These are phyloP conservation scores for Microcaecilia unicolor DNA, from an alignment of 2,797 vertebrate genomes.

Conservation along the genomic window DNA sequence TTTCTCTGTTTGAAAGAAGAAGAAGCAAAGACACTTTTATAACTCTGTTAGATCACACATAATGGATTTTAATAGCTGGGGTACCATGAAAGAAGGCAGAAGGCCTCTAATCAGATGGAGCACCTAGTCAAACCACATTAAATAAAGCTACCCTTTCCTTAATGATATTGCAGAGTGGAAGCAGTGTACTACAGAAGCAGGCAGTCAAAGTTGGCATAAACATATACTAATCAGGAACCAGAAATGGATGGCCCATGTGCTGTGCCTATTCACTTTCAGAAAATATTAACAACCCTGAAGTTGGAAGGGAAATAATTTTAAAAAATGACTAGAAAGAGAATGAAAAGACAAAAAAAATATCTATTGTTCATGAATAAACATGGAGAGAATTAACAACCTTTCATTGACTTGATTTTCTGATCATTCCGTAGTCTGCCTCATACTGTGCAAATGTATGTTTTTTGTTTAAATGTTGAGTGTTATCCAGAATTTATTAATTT, in stretches of 20 bases:
- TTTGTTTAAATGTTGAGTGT: neutral
- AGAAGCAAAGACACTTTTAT: no score
- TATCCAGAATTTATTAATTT: neutral
- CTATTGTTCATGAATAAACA: constrained; percentile 16
- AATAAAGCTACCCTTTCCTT: constrained; percentile 22
- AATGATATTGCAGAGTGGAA: constrained; percentile 25
- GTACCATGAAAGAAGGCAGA: constrained; percentile 1
- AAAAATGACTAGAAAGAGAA: neutral
- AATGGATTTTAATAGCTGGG: constrained; percentile 5
- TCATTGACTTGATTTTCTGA: no score
- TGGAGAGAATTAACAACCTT: constrained; percentile 17
- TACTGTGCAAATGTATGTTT: no score
- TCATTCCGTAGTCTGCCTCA: no score
- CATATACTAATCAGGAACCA: constrained; percentile 19
- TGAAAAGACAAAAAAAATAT: constrained; percentile 13
- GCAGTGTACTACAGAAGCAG: no score
- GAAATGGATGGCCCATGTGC: constrained; percentile 15
- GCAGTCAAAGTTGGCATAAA: constrained; percentile 36
- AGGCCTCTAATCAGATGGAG: constrained; percentile 9
- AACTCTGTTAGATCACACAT: neutral
- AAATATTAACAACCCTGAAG: constrained; percentile 11
- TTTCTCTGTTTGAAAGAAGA: no score
- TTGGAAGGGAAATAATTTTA: constrained; percentile 16
- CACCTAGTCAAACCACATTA: constrained; percentile 11
- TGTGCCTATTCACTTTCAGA: constrained; percentile 9